phyloP scores from a whole-genome alignment of 1,140 invertebrate species.

The Dysdera silvatica region DNA sequence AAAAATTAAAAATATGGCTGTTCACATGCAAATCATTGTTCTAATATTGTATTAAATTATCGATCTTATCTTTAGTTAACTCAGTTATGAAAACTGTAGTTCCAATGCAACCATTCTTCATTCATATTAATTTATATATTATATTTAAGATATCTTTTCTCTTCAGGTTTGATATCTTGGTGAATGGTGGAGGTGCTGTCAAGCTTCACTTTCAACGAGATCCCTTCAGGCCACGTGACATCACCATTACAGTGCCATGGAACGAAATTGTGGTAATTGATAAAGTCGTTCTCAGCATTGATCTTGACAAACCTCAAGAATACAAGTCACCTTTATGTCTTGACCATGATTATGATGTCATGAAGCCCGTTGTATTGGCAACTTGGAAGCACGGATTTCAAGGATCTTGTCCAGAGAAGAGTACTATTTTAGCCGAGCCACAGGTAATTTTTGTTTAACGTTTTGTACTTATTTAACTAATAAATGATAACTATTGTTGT shows the following conservation, averaged over 20 bases:
- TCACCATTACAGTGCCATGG: constrained; percentile 87
- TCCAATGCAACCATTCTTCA: too few species aligned
- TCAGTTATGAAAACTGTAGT: too few species aligned
- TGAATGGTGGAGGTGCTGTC: constrained; percentile 97
- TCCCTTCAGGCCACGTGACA: constrained; percentile 61
- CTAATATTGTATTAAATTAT: too few species aligned
- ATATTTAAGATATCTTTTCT: background rate
- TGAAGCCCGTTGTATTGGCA: constrained; percentile 65
- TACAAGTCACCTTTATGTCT: constrained; percentile 50
- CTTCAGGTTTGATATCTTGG: constrained; percentile 90
- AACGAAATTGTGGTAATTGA: constrained; percentile 84
- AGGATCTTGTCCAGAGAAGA: constrained; percentile 63
- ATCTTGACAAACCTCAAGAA: constrained; percentile 44
- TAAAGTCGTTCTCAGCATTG: constrained; percentile 66
- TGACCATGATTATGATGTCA: constrained; percentile 74
- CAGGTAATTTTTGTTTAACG: constrained; percentile 51
- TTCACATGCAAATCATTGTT: too few species aligned
- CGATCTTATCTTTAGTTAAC: too few species aligned
- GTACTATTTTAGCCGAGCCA: constrained; percentile 76
- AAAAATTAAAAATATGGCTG: too few species aligned
- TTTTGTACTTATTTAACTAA: background rate
- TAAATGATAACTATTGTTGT: background rate
- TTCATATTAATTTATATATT: too few species aligned
- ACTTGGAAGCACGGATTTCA: constrained; percentile 78
- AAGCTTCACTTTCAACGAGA: constrained; percentile 92